A percentile compares a stretch with the other conserved stretches of the same genome.
Conservation (phyloP, 2,113 vertebrate species). For the Chlamydotis undulata region DNA sequence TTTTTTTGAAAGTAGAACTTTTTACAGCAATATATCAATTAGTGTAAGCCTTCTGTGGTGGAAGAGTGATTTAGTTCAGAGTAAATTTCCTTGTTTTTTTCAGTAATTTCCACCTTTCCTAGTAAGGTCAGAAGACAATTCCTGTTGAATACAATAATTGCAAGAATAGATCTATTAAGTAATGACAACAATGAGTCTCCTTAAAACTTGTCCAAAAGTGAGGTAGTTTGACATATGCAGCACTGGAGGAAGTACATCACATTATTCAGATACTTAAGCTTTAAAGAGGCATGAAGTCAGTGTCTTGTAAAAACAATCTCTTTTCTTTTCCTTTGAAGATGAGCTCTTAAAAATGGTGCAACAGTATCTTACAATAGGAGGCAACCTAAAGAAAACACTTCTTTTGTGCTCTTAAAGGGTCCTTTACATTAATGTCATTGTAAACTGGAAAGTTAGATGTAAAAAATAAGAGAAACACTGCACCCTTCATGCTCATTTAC, state of each 20-base stretch:
- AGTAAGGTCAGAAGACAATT: neutral
- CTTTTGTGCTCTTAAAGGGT: neutral
- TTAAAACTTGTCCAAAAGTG: neutral
- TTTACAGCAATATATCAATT: neutral
- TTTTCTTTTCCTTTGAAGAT: constrained; percentile 1
- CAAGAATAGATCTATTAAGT: neutral
- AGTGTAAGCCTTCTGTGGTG: neutral
- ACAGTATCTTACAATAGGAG: neutral
- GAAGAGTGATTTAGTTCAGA: neutral
- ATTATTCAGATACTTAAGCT: neutral
- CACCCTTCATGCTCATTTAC: neutral
- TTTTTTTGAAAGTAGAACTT: neutral
- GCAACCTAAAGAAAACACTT: neutral
- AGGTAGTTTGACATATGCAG: neutral
- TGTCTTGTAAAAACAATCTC: neutral
- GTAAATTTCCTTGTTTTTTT: neutral
- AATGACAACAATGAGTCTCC: neutral
- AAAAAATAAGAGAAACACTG: neutral
- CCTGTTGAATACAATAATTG: neutral
- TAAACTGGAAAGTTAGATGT: neutral
- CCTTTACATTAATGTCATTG: neutral
- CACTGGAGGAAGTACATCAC: neutral
- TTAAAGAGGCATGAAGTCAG: neutral
- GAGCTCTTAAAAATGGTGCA: neutral
- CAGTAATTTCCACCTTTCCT: neutral